Conservation (phyloP, 1,140 invertebrate genomes). For the Alviniconcha marisindica region DNA sequence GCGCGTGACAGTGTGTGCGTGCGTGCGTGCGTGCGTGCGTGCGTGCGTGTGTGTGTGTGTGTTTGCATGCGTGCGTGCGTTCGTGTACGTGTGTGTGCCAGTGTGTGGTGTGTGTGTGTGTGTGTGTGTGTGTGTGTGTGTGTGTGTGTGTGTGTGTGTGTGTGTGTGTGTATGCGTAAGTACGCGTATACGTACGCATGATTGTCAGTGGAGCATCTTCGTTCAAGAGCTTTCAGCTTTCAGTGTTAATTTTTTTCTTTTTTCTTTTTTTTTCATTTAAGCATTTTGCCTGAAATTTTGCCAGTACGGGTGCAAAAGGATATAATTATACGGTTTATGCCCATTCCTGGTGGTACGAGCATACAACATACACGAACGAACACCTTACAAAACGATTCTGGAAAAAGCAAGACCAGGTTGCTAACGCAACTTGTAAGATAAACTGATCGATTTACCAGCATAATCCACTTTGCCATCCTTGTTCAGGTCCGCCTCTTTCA, state of each 20-base stretch:
- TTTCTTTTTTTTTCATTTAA: too few species aligned
- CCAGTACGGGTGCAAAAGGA: too few species aligned
- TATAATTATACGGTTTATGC: neutral
- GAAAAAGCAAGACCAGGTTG: neutral
- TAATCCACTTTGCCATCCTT: conserved; percentile 99
- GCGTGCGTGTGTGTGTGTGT: too few species aligned
- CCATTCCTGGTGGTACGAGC: too few species aligned
- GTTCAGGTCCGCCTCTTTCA: conserved; percentile 98
- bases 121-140: neutral
- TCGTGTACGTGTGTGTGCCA: neutral
- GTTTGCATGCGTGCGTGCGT: neutral
- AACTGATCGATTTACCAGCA: conserved; percentile 81
- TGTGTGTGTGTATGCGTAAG: neutral
- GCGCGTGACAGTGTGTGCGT: neutral
- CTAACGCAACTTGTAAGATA: too few species aligned
- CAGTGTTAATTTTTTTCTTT: too few species aligned
- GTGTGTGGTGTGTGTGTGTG: neutral
- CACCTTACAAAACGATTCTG: neutral
- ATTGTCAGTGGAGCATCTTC: too few species aligned
- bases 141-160: neutral
- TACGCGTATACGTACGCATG: too few species aligned
- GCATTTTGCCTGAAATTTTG: too few species aligned
- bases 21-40: too few species aligned
- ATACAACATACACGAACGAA: neutral
- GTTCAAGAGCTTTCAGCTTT: too few species aligned